Conservation (phyloP, 2,888 invertebrate species). For the Ophioninae sp. region DNA sequence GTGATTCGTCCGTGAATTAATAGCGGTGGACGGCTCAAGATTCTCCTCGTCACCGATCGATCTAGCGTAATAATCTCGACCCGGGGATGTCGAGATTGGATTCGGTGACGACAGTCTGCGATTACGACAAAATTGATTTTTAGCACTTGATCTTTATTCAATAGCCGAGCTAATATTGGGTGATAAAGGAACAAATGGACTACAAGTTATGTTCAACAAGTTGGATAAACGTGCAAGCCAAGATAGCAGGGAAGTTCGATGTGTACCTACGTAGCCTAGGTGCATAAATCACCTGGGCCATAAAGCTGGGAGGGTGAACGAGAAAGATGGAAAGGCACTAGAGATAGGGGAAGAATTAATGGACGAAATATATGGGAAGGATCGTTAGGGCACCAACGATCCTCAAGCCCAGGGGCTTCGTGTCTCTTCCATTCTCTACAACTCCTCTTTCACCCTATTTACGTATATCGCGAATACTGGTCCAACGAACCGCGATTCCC, state of each 20-base stretch:
- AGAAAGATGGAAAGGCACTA: conserved; percentile 26
- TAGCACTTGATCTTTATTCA: background rate
- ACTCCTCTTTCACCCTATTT: conserved; percentile 40
- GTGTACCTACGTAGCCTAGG: conserved; percentile 44
- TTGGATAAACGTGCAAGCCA: conserved; percentile 29
- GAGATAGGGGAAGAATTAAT: conserved; percentile 64
- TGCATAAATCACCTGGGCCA: conserved; percentile 57
- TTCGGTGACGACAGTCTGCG: conserved; percentile 77
- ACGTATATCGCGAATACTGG: conserved; percentile 54
- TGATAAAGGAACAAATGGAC: background rate
- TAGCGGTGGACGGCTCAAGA: conserved; percentile 71
- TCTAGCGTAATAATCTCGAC: conserved; percentile 73
- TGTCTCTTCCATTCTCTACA: conserved; percentile 17
- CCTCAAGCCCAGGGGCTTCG: conserved; percentile 58
- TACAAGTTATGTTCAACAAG: conserved; percentile 19
- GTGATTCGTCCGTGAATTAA: conserved; percentile 43
- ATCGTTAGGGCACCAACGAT: conserved; percentile 55
- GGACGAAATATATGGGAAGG: conserved; percentile 65
- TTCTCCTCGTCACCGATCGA: conserved; percentile 78
- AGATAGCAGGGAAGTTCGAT: conserved; percentile 36
- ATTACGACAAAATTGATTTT: conserved; percentile 2
- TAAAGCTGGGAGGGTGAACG: conserved; percentile 46
- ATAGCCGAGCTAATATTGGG: background rate
- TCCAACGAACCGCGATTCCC: conserved; percentile 38
- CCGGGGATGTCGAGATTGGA: conserved; percentile 69